These are phyloP conservation scores for Procavia capensis DNA, from an alignment of 2,113 vertebrate genomes.

Conservation along the genomic window DNA sequence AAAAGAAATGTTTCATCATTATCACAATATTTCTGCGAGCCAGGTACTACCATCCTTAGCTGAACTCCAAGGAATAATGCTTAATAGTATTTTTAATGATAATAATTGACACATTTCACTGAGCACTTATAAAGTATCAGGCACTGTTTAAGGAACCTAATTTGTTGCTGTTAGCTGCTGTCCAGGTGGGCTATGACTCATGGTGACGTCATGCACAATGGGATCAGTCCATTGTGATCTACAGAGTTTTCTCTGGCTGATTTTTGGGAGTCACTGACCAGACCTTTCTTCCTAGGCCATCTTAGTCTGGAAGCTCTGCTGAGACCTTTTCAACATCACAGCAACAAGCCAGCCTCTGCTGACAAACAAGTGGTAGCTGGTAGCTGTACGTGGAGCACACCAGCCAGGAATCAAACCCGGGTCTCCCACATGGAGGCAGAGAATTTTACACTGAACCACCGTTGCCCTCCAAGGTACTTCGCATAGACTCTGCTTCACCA, in stretches of 20 bases:
- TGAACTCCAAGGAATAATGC: neutral
- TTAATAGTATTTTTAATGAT: neutral
- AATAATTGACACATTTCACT: neutral
- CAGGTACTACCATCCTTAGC: neutral
- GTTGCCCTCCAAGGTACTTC: neutral
- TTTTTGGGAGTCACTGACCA: neutral
- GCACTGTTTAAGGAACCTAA: neutral
- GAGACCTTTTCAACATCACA: neutral
- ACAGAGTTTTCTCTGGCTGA: neutral
- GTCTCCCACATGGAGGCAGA: neutral
- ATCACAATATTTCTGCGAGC: neutral
- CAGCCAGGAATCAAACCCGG: neutral
- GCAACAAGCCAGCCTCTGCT: neutral
- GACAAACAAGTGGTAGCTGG: neutral
- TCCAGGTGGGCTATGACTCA: neutral
- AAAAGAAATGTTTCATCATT: neutral
- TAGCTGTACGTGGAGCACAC: neutral
- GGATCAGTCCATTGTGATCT: neutral
- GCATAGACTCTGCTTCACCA: neutral
- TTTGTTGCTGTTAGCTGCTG: neutral
- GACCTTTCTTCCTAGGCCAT: neutral
- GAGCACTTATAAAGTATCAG: neutral
- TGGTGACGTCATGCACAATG: neutral
- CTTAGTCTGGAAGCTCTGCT: neutral
- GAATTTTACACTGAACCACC: neutral